phyloP scores from a whole-genome alignment of 2,113 vertebrate species.

The Peromyscus californicus region DNA sequence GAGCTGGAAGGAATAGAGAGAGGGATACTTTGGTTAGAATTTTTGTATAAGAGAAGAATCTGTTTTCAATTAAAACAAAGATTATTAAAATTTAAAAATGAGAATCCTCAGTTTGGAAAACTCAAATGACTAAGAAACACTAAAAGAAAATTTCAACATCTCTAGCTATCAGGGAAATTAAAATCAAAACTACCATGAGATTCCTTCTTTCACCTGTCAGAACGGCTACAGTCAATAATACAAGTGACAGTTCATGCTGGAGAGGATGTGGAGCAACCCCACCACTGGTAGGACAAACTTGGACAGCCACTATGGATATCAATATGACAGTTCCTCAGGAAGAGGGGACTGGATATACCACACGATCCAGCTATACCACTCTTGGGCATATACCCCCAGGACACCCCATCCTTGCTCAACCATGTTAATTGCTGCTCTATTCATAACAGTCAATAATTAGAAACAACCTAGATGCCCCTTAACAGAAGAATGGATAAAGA shows the following conservation, averaged over 20 bases:
- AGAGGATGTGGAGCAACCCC: background rate
- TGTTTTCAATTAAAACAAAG: background rate
- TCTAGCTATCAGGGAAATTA: background rate
- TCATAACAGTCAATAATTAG: background rate
- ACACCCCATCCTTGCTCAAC: background rate
- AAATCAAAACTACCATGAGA: background rate
- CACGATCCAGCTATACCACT: background rate
- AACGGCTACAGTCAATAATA: background rate
- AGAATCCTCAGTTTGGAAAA: background rate
- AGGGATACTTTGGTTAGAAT: background rate
- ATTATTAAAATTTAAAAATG: background rate
- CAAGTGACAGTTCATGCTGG: background rate
- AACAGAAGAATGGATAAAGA: background rate
- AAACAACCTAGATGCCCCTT: background rate
- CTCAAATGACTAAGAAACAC: background rate
- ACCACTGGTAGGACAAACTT: background rate
- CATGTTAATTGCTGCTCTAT: background rate
- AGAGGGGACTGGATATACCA: background rate
- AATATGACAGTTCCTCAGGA: background rate
- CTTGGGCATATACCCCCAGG: background rate
- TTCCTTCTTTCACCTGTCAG: background rate
- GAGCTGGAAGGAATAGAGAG: no score
- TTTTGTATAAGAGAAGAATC: background rate
- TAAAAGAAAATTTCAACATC: background rate
- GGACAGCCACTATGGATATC: background rate